These are phyloP conservation scores for Tinamus guttatus DNA, from an alignment of 2,113 vertebrate species.

Conservation along the genomic window DNA sequence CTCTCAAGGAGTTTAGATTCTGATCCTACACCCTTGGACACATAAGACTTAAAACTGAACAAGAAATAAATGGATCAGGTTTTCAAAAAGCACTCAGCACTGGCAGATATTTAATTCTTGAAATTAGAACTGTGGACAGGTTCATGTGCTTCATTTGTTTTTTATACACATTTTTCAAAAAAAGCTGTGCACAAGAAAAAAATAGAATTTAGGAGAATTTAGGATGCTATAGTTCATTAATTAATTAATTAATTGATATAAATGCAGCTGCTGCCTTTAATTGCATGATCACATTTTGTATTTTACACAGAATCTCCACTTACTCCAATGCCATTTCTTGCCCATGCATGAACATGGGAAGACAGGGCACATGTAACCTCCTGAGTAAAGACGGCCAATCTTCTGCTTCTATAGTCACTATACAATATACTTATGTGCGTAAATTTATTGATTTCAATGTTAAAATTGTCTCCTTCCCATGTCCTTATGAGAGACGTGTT, in stretches of 20 bases:
- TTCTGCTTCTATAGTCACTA: accelerated
- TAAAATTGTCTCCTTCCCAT: not conserved
- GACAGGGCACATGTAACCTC: not conserved
- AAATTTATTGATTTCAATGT: not conserved
- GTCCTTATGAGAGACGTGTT: accelerated
- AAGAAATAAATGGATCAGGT: not conserved
- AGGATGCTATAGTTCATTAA: not conserved
- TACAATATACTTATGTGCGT: not conserved
- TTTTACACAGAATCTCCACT: not conserved
- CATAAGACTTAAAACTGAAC: not conserved
- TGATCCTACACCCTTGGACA: not conserved
- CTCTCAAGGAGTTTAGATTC: not conserved
- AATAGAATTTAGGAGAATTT: no score
- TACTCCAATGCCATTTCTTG: not conserved
- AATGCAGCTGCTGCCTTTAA: not conserved
- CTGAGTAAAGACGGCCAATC: not conserved
- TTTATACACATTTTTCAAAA: not conserved
- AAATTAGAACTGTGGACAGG: not conserved
- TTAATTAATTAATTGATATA: not conserved
- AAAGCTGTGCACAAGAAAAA: not conserved
- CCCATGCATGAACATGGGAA: not conserved
- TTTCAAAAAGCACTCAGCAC: not conserved
- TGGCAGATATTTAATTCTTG: not conserved
- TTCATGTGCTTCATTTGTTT: not conserved
- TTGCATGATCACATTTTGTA: not conserved